Percentiles rank a stretch among this genome's conserved stretches.
These are phyloP conservation scores for Cygnus olor DNA, from an alignment of 2,797 vertebrate species.

Conservation along the genomic window DNA sequence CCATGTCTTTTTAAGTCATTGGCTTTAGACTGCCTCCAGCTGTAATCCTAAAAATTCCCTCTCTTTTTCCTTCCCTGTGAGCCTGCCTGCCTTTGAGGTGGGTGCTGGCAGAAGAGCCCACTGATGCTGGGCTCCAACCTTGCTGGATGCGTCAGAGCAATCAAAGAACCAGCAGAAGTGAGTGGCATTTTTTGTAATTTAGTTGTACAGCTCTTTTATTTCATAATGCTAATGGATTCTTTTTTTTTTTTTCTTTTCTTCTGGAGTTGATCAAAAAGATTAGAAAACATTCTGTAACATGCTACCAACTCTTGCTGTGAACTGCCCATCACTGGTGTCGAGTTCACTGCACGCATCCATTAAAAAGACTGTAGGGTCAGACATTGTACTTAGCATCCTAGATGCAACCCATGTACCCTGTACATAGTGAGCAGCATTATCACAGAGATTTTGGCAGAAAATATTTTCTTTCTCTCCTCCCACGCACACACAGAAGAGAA, in stretches of 20 bases:
- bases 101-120: not conserved
- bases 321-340: not conserved
- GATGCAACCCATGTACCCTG: not conserved
- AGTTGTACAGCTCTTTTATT: not conserved
- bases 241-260: not conserved
- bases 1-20: not conserved
- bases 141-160: not conserved
- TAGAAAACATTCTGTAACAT: not conserved
- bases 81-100: not conserved
- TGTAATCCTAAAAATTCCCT: not conserved
- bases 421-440: not conserved
- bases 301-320: not conserved
- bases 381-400: not conserved
- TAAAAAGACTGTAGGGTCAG: not conserved
- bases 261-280: not conserved
- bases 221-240: not conserved
- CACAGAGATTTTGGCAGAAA: not conserved
- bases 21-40: not conserved
- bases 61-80: not conserved
- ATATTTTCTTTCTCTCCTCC: not conserved
- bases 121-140: not conserved
- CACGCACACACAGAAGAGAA: not conserved
- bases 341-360: not conserved
- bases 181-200: rapidly evolving
- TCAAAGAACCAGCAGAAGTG: not conserved